Evolutionary conservation across 2,888 invertebrate genomes (phyloP).

Genomic region (Agrotis clavis): DNA sequence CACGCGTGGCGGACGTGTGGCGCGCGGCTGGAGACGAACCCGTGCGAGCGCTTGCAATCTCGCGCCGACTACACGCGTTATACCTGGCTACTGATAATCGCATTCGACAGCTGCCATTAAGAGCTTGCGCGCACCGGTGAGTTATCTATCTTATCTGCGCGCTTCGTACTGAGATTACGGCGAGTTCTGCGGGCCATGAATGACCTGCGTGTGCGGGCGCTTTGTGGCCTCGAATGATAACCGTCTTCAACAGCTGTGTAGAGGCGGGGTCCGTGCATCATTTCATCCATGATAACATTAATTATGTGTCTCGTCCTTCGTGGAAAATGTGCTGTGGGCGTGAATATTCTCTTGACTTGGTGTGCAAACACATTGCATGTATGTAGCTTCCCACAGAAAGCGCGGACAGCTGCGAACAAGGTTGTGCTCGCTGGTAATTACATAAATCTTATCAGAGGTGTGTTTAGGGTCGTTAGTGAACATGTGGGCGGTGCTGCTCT

Average conservation of each 20-base stretch:
- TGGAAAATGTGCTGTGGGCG: constrained; percentile 13
- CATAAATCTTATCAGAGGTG: constrained; percentile 30
- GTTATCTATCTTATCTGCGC: constrained; percentile 18
- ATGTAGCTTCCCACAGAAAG: constrained; percentile 91
- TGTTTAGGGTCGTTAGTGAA: constrained; percentile 22
- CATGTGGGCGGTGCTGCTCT: constrained; percentile 20
- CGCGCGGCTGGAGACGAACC: constrained; percentile 90
- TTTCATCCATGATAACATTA: background rate
- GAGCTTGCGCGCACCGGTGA: constrained; percentile 86
- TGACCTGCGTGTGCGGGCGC: constrained; percentile 34
- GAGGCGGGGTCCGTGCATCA: background rate
- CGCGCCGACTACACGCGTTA: constrained; percentile 89
- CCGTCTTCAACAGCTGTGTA: background rate
- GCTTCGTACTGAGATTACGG: constrained; percentile 2
- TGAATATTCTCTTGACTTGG: background rate
- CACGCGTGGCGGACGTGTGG: constrained; percentile 91
- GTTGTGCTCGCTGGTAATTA: constrained; percentile 80
- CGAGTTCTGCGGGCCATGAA: constrained; percentile 19
- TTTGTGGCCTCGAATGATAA: constrained; percentile 14
- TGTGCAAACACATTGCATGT: background rate
- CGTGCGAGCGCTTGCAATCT: constrained; percentile 91
- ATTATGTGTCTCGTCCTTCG: background rate
- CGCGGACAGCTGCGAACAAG: constrained; percentile 89
- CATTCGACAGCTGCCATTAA: constrained; percentile 90
- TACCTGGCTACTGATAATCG: constrained; percentile 92